Base-by-base conservation (phyloP, 2,888 invertebrate genomes). In the Conistra vaccinii region DNA sequence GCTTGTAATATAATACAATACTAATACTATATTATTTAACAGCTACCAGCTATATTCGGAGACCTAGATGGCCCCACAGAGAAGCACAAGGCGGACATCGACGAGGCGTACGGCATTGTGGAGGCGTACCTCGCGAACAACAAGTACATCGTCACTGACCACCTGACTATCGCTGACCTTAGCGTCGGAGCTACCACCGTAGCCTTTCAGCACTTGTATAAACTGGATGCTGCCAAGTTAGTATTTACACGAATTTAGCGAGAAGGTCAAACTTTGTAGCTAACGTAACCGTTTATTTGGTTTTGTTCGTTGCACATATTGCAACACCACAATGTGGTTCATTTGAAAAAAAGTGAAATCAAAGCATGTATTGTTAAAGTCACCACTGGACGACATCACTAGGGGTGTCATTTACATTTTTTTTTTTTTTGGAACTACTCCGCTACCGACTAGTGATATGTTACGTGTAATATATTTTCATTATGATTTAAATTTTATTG, bases 141-240 rank as follows among this genome's bases (percentile, higher is more conserved):
- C 32, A 63, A 67, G 53, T 92, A 88, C 82, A 74, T 91, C 23
- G 92, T 89, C 0, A 77, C 83, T 0, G 84, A 91, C 68, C 88
- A 86, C n/a, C 81, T 92, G 9, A 93, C 93, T 5, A 68, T 93
- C 1, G 93, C 92, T 1, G 93, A 93, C 76, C 69, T 93, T 32
- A 85, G 89, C 7, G 66, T 91, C 0, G 92, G 90, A 0, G 77
- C 91, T 12, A 91, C 92, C 0, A 78, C 90, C 0, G 77, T 82
- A 0, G 83, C 89, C 0, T 67, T 91, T 73, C 86, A 89, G 48
- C 72, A 69, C 9, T 82, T 92, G 20, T 85, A 86, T 17, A 83
- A 88, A 53, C 17, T 93, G 20, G 89, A 93, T 68, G 39, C 77
- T n/a, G 75, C 76, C 0, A 92, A 82, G 92, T 93, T 70, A 29